phyloP scores from a whole-genome alignment of 2,888 invertebrate genomes.

The Mesochorus sp. region DNA sequence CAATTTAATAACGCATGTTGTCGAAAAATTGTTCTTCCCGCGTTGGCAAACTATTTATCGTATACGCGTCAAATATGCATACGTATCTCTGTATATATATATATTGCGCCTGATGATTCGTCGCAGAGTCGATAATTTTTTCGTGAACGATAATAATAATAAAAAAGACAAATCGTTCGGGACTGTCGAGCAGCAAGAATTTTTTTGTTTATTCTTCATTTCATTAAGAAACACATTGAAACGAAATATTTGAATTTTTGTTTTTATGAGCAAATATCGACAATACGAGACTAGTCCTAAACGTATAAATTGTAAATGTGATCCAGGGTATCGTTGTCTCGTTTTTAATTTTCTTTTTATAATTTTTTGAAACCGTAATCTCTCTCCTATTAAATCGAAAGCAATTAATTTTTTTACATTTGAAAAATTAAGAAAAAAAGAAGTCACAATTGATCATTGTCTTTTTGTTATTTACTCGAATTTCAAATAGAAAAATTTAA shows the following conservation, averaged over 20 bases:
- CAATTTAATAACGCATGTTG: conserved; percentile 32
- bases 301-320: conserved; percentile 10
- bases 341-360: no score
- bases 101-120: no score
- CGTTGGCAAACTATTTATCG: conserved; percentile 42
- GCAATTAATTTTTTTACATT: background rate
- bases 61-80: conserved; percentile 37
- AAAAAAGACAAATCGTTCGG: background rate
- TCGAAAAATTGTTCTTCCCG: conserved; percentile 52
- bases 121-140: background rate
- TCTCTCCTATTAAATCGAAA: background rate
- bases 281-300: conserved; percentile 16
- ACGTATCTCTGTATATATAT: no score
- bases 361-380: no score
- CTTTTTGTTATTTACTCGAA: no score
- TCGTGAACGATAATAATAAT: background rate
- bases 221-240: background rate
- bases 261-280: conserved; percentile 19
- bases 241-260: background rate
- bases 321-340: conserved; percentile 2
- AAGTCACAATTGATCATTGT: no score
- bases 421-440: background rate
- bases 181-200: background rate
- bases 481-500: background rate
- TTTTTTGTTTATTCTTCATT: background rate